These are phyloP conservation scores for Apeltes quadracus DNA, from an alignment of 2,113 vertebrate genomes.

Conservation along the genomic window DNA sequence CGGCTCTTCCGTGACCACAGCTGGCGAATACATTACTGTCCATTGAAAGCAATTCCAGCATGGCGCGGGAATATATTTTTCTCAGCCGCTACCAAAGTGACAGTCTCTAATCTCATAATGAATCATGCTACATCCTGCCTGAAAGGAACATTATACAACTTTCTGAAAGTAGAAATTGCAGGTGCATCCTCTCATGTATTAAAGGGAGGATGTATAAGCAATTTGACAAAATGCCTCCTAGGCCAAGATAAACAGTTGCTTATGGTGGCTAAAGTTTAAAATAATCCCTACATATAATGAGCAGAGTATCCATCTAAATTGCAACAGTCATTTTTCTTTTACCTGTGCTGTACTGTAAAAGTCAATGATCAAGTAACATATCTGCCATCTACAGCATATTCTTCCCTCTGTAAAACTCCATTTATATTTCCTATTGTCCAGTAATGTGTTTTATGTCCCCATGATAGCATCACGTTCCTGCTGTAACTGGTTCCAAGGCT, in stretches of 20 bases:
- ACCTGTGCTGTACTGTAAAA: not conserved
- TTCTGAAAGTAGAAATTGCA: not conserved
- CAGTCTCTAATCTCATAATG: constrained; percentile 8
- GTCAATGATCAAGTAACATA: constrained; percentile 25
- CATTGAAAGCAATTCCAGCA: constrained; percentile 40
- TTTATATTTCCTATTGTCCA: constrained; percentile 25
- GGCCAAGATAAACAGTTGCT: not conserved
- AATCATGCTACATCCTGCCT: constrained; percentile 2
- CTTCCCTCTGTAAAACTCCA: constrained; percentile 3
- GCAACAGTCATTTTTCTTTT: constrained; percentile 7
- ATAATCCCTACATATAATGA: constrained; percentile 31
- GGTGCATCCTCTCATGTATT: not conserved
- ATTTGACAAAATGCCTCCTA: not conserved
- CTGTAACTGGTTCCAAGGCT: constrained; percentile 33
- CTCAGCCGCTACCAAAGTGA: constrained; percentile 1
- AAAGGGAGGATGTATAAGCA: not conserved
- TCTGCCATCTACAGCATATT: constrained; percentile 5
- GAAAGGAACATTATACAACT: not conserved
- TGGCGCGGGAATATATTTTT: constrained; percentile 12
- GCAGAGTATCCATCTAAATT: not conserved
- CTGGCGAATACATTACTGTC: constrained; percentile 47
- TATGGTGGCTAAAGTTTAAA: not conserved
- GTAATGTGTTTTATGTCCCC: constrained; percentile 28
- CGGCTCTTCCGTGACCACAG: constrained; percentile 21
- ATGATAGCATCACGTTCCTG: constrained; percentile 45